Conservation (phyloP, 1,140 invertebrate genomes). For the Lepidostoma basale region DNA sequence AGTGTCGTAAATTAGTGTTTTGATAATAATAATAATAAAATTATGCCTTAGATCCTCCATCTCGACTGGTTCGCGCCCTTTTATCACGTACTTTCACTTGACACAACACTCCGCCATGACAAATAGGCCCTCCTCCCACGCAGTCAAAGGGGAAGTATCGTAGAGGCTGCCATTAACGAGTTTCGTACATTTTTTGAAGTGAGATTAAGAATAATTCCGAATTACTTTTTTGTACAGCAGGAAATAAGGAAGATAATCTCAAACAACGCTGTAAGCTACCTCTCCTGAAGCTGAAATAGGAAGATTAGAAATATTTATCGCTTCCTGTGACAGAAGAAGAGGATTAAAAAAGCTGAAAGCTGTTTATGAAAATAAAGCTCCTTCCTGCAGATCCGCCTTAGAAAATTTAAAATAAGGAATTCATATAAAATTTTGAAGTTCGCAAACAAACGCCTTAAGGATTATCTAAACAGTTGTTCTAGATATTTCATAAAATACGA, state of each 20-base stretch:
- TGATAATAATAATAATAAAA: too few species aligned
- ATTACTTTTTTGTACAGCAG: conserved; percentile 39
- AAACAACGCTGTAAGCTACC: conserved; percentile 13
- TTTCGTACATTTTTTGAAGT: conserved; percentile 27
- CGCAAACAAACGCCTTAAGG: neutral
- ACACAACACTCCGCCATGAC: conserved; percentile 40
- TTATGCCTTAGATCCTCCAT: too few species aligned
- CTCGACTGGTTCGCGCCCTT: conserved; percentile 5
- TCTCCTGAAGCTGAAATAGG: conserved; percentile 8
- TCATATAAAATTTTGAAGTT: neutral
- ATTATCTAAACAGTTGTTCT: neutral
- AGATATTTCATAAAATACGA: neutral
- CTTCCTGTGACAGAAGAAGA: conserved; percentile 18
- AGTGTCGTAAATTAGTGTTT: too few species aligned
- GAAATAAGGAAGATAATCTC: conserved; percentile 43
- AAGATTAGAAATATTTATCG: conserved; percentile 37
- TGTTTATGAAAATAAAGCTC: conserved; percentile 26
- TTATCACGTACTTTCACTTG: conserved; percentile 38
- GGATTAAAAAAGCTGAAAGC: conserved; percentile 26
- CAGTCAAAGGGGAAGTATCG: conserved; percentile 25
- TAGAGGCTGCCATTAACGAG: conserved; percentile 21
- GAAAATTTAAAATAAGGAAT: conserved; percentile 5
- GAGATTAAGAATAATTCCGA: conserved; percentile 40
- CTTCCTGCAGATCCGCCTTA: neutral
- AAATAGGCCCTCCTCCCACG: conserved; percentile 34